A percentile compares a stretch with the other conserved stretches of the same genome.
These are phyloP conservation scores for Dinoponera quadriceps DNA, from an alignment of 1,140 invertebrate genomes.

Conservation along the genomic window DNA sequence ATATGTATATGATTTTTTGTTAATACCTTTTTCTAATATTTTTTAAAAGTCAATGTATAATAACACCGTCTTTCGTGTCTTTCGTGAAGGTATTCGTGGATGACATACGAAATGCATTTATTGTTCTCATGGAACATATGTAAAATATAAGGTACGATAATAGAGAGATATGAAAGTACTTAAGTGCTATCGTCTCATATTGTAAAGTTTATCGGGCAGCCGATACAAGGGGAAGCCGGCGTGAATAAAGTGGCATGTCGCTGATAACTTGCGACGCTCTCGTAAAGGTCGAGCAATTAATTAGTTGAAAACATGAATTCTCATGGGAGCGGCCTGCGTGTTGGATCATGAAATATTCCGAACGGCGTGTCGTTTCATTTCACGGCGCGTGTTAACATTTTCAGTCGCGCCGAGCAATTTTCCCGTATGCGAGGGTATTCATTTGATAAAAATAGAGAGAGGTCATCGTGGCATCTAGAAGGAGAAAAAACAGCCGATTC, in stretches of 20 bases:
- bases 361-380: not conserved
- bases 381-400: constrained; percentile 7
- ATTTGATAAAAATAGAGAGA: not conserved
- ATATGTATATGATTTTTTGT: too few relatives aligned
- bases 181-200: not conserved
- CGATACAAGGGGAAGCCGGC: not conserved
- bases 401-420: not conserved
- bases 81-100: not conserved
- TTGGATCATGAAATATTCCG: constrained; percentile 17
- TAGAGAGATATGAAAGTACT: not conserved
- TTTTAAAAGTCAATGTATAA: too few relatives aligned
- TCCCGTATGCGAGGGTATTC: not conserved
- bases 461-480: not conserved
- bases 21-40: too few relatives aligned
- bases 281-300: constrained; percentile 25
- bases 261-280: constrained; percentile 6
- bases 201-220: constrained; percentile 9
- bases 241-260: constrained; percentile 23
- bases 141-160: not conserved
- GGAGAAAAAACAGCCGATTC: not conserved
- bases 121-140: not conserved
- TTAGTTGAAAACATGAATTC: constrained; percentile 44
- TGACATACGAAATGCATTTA: not conserved
- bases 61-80: too few relatives aligned
- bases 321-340: not conserved